Evolutionary conservation across 2,888 invertebrate species (phyloP).

Genomic region (Tupiocoris notatus): DNA sequence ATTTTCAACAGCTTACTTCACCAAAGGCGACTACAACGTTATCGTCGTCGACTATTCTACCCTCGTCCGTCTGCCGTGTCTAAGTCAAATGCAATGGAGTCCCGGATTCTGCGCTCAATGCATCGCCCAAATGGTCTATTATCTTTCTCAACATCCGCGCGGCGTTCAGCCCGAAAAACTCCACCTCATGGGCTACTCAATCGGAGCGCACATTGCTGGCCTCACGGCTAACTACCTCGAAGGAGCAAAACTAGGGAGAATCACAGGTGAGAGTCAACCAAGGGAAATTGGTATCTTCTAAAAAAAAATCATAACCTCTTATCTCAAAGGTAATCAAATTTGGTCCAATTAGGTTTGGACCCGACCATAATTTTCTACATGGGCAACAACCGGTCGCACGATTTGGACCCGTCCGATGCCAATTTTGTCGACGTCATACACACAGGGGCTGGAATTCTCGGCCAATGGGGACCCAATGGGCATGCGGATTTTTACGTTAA

Average conservation of each 20-base stretch:
- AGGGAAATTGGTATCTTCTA: too few species aligned
- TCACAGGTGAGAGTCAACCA: conserved; percentile 64
- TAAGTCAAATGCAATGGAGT: conserved; percentile 65
- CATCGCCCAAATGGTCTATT: conserved; percentile 76
- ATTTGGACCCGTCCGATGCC: conserved; percentile 76
- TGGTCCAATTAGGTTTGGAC: conserved; percentile 74
- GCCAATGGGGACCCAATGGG: conserved; percentile 86
- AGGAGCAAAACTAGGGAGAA: conserved; percentile 76
- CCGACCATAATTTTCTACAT: conserved; percentile 85
- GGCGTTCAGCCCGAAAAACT: conserved; percentile 71
- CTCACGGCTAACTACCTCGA: conserved; percentile 73
- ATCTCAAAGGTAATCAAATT: background rate
- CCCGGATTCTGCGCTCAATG: conserved; percentile 64
- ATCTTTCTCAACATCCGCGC: conserved; percentile 74
- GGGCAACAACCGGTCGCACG: conserved; percentile 75
- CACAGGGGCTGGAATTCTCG: conserved; percentile 82
- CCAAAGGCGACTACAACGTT: conserved; percentile 76
- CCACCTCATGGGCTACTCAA: conserved; percentile 82
- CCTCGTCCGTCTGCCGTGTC: conserved; percentile 77
- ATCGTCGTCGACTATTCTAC: conserved; percentile 82
- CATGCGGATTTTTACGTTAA: conserved; percentile 88
- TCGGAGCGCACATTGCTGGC: conserved; percentile 83
- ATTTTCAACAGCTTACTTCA: conserved; percentile 66
- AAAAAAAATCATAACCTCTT: background rate
- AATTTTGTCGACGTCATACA: conserved; percentile 80